Evolutionary conservation across 2,797 vertebrate genomes (phyloP).

Genomic region (Sebastes variabilis): DNA sequence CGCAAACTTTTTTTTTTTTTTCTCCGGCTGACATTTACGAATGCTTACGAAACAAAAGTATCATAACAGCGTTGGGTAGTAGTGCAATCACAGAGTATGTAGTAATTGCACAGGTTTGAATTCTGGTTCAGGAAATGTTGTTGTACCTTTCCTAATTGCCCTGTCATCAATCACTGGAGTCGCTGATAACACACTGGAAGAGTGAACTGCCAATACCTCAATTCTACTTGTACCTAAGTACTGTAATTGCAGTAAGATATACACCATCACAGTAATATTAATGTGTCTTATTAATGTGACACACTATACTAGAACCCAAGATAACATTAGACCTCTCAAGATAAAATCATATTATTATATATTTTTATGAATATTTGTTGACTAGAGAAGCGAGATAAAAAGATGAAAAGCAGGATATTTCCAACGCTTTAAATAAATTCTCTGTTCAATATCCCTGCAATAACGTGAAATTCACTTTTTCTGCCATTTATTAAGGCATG

Average conservation of each 20-base stretch:
- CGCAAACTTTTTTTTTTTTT: not conserved
- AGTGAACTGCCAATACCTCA: conserved; percentile 6
- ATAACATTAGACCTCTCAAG: not conserved
- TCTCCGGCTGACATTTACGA: not conserved
- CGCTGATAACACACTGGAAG: conserved; percentile 13
- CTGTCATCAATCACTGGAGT: conserved; percentile 33
- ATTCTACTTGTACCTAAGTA: not conserved
- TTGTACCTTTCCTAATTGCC: conserved; percentile 36
- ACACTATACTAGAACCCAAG: not conserved
- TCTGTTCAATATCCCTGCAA: not conserved
- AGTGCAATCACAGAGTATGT: conserved; percentile 23
- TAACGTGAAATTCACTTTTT: conserved; percentile 11
- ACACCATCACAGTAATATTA: not conserved
- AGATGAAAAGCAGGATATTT: conserved; percentile 6
- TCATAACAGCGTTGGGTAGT: not conserved
- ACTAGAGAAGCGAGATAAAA: not conserved
- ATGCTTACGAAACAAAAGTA: conserved; percentile 5
- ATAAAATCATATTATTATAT: not conserved
- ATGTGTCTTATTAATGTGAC: conserved; percentile 5
- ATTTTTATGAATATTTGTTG: not conserved
- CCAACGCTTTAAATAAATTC: not conserved
- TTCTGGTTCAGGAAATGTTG: conserved; percentile 38
- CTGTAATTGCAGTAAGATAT: conserved; percentile 1
- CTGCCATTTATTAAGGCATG: conserved; percentile 45
- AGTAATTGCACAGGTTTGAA: conserved; percentile 31